Conservation (phyloP, 2,888 invertebrate species). For the Microplitis deprimator region DNA sequence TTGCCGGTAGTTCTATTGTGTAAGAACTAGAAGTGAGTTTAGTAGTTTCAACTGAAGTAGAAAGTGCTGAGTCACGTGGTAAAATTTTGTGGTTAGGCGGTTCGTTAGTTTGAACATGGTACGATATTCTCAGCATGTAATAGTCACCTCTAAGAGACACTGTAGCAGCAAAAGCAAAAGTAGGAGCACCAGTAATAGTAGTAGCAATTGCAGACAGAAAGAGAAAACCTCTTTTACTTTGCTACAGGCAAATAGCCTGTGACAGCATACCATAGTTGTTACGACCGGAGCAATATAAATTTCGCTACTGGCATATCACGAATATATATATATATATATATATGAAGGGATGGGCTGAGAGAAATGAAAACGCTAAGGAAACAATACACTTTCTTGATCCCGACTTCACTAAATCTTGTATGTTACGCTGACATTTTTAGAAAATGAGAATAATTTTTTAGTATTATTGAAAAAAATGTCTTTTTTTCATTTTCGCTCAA, state of each 20-base stretch:
- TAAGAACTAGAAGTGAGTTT: conserved; percentile 10
- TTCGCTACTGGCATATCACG: background rate
- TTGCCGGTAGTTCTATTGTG: conserved; percentile 25
- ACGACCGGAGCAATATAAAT: conserved; percentile 23
- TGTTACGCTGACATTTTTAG: too few species aligned
- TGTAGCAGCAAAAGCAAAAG: background rate
- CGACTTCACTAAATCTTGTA: background rate
- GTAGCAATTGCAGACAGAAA: background rate
- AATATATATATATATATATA: too few species aligned
- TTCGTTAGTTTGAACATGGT: conserved; percentile 48
- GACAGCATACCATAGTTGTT: conserved; percentile 1
- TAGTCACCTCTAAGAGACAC: conserved; percentile 16
- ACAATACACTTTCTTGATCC: background rate
- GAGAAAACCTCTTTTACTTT: conserved; percentile 12
- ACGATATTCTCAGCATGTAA: conserved; percentile 46
- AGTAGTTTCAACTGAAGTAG: conserved; percentile 33
- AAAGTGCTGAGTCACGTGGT: conserved; percentile 48
- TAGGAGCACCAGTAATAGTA: background rate
- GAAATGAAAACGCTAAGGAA: background rate
- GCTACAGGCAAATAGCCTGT: background rate
- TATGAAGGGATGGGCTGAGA: too few species aligned
- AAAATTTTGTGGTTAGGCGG: conserved; percentile 48
- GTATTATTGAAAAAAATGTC: too few species aligned
- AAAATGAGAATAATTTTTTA: too few species aligned
- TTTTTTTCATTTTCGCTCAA: too few species aligned